phyloP scores from a whole-genome alignment of 2,797 vertebrate genomes.

The Hemitrygon akajei region DNA sequence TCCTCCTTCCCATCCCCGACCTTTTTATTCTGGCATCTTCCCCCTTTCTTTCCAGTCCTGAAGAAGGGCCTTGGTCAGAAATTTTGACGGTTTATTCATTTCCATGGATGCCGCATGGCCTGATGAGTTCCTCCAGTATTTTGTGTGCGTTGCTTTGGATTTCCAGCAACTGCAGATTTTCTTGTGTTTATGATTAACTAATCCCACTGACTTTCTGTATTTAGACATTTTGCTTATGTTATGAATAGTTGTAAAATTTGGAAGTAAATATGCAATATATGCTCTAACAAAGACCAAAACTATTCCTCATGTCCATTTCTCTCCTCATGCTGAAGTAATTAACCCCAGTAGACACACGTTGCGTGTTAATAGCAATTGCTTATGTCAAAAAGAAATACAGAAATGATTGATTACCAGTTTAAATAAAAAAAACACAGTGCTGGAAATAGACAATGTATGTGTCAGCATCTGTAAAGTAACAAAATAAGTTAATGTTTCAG shows the following conservation, averaged over 20 bases:
- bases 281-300: neutral
- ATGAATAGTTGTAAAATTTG: neutral
- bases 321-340: neutral
- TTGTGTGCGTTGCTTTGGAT: too few species aligned
- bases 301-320: neutral
- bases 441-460: neutral
- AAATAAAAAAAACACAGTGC: neutral
- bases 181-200: too few species aligned
- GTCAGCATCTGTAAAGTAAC: neutral
- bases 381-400: neutral
- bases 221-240: neutral
- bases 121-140: too few species aligned
- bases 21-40: too few species aligned
- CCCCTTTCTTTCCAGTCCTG: too few species aligned
- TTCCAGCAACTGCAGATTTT: too few species aligned
- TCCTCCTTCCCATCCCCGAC: too few species aligned
- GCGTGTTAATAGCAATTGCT: constrained; percentile 14
- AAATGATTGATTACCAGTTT: neutral
- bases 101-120: too few species aligned
- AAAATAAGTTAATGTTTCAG: neutral
- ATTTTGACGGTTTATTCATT: too few species aligned
- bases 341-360: neutral
- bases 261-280: neutral
- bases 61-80: too few species aligned
- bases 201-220: neutral